phyloP scores from a whole-genome alignment of 2,113 vertebrate genomes.

The Dolichallabes microphthalmus region DNA sequence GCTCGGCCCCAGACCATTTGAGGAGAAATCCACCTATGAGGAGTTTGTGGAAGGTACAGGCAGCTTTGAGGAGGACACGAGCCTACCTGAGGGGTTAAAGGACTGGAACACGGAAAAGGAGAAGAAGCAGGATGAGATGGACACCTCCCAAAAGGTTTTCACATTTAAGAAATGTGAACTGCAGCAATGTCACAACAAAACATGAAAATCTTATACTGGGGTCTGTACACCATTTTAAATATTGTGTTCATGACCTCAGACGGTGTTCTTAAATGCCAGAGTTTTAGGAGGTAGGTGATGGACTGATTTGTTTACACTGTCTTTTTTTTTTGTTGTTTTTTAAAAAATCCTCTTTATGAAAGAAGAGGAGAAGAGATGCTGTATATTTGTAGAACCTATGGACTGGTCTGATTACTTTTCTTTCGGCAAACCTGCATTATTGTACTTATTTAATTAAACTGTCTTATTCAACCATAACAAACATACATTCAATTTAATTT shows the following conservation, averaged over 20 bases:
- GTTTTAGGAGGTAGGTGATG: conserved; percentile 1
- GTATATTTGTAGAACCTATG: conserved; percentile 41
- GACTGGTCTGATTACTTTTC: not conserved
- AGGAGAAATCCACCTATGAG: conserved; percentile 66
- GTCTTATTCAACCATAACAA: not conserved
- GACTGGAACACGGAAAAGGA: conserved; percentile 62
- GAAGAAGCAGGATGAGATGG: conserved; percentile 34
- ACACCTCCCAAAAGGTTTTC: conserved; percentile 37
- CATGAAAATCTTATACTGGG: not conserved
- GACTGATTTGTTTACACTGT: conserved; percentile 1
- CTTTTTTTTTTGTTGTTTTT: not conserved
- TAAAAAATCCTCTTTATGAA: conserved; percentile 25
- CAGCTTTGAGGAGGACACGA: conserved; percentile 68
- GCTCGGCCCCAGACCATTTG: conserved; percentile 64
- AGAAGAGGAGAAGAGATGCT: conserved; percentile 16
- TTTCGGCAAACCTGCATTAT: conserved; percentile 27
- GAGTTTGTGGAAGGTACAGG: conserved; percentile 69
- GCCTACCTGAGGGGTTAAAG: conserved; percentile 66
- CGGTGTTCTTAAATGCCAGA: not conserved
- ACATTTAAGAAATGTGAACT: not conserved
- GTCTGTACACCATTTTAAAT: not conserved
- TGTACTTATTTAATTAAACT: conserved; percentile 39
- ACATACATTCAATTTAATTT: not conserved
- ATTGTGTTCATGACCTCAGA: not conserved
- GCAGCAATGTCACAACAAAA: not conserved